Evolutionary conservation across 2,888 invertebrate species (phyloP), one percentile per base, ranked within the genome.

Genomic region (Heliconius sara): DNA sequence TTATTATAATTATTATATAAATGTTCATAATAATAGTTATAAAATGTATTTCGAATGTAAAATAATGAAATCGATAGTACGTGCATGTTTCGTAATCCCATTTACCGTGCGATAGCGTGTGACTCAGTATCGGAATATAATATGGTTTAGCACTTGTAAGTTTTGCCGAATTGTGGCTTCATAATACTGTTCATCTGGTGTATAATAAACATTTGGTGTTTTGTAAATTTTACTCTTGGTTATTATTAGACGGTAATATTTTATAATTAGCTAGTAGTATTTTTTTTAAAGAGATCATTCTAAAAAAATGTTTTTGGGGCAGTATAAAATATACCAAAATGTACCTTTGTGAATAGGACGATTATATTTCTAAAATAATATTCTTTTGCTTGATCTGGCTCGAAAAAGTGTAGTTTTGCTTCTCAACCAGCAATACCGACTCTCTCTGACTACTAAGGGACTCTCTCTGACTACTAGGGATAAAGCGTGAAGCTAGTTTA

Each of bases 121-220:
- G 90, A 90, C 88, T 90, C 88, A 89, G 88, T 89, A 89, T 87
- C 86, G 87, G 86, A 89, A 88, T 86, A 88, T 85, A 84, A 88
- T 92, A 92, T 85, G 94, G 94, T 91, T 94, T 94, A 93, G 84
- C 87, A 86, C 87, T 89, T 88, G 87, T 89, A 89, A 90, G 91
- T 90, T 88, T 86, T 86, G 86, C 89, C 91, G 85, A 93, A 93
- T 89, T 91, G 91, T 90, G 94, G 93, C 93, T 94, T 94, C 93
- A 75, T 75, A 75, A 65, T 75, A 84, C 65, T 47, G 27, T 65
- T 75, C 85, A 83, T 85, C 86, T 85, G 88, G 86, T 86, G 86
- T 60, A 60, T 60, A 30, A 60, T 60, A 34, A 73, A n/a, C 73
- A 73, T 43, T 70, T 47, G 43, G 43, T 70, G 16, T 70, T 70